Evolutionary conservation across 2,888 invertebrate genomes (phyloP), one percentile per base, ranked within the genome.

Genomic region (Oscheius sp.): DNA sequence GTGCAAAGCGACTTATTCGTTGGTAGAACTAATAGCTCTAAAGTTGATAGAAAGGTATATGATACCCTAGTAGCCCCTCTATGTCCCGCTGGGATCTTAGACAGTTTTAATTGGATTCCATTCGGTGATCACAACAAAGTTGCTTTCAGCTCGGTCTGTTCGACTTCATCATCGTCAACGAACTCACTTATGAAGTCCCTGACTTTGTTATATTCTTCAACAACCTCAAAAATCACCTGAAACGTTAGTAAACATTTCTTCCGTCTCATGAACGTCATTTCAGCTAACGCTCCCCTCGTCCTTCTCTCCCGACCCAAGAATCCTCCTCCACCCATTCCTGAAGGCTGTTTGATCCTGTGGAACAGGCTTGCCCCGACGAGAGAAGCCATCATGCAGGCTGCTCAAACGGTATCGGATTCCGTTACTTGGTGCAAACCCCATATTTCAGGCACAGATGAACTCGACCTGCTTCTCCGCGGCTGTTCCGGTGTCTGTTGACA

Each of bases 271-370:
- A 63, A 47, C 37, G 11, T 55, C 29, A 53, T 32, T 33, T 73
- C 76, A 83, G 83, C 79, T 59, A 47, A 68, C 37, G 77, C 79
- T n/a, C 79, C 77, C 47, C 75, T 82, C n/a, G 80, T 80, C n/a
- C 47, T 82, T n/a, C 77, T 82, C 42, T 78, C 80, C 9, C 81
- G 82, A 2, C 84, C 84, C 11, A 84, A 84, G 72, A 84, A 84
- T 55, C 84, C 84, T 1, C 82, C 82, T 47, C 70, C 81, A 11
- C 84, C 84, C 10, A 78, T 84, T 9, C 84, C 84, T 1, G 84
- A 84, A 65, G 70, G 77, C n/a, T 84, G 84, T 68, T 76, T 80
- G 55, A 73, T 79, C 66, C 68, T 81, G 51, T 84, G 84, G 84
- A 72, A 79, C 47, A 81, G 76, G 59, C 68, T 82, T 37, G 79